phyloP scores from a whole-genome alignment of 2,797 vertebrate species.

The Macropodus opercularis region DNA sequence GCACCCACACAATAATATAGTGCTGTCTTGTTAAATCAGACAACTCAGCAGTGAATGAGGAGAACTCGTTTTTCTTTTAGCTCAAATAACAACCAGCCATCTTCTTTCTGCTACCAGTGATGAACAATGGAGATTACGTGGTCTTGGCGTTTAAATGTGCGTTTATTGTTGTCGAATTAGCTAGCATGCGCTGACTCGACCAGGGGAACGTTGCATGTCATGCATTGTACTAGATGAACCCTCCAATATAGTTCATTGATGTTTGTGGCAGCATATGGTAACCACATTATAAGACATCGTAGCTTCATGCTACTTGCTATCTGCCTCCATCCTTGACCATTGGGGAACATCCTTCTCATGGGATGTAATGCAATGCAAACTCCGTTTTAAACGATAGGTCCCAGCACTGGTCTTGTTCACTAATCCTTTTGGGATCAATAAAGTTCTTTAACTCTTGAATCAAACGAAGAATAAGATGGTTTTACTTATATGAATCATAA shows the following conservation, averaged over 20 bases:
- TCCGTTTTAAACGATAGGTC: neutral
- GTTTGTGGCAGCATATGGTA: neutral
- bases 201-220: slow-evolving; percentile 1
- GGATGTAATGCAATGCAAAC: neutral
- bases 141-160: slow-evolving; percentile 29
- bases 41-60: neutral
- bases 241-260: neutral
- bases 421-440: too few species aligned
- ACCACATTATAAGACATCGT: neutral
- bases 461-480: neutral
- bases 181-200: slow-evolving; percentile 18
- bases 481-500: neutral
- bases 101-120: neutral
- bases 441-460: too few species aligned
- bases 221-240: neutral
- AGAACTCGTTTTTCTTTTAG: neutral
- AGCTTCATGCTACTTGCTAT: slow-evolving; percentile 39
- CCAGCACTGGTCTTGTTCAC: too few species aligned
- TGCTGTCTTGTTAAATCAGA: slow-evolving; percentile 26
- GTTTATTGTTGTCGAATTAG: slow-evolving; percentile 63
- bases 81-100: neutral
- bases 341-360: neutral
- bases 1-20: slow-evolving; percentile 47
- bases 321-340: slow-evolving; percentile 17
- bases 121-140: slow-evolving; percentile 7